Conservation (phyloP, 2,113 vertebrate species). For the Syngnathoides biaculeatus region DNA sequence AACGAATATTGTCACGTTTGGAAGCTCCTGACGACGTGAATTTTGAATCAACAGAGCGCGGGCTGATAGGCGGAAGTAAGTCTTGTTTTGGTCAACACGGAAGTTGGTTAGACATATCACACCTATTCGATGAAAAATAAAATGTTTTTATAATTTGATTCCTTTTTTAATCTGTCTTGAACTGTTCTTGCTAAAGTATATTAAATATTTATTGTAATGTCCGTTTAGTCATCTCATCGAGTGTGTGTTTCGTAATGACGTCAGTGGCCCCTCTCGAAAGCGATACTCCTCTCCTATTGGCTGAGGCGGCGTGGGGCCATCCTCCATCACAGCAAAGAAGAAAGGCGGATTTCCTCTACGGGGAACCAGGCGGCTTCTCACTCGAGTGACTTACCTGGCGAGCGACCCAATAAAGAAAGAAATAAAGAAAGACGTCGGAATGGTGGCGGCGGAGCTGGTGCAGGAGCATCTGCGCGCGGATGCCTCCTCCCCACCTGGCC, state of each 20-base stretch:
- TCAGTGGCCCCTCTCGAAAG: not conserved
- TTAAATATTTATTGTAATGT: not conserved
- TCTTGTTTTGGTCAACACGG: no score
- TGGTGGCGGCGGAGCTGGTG: conserved; percentile 74
- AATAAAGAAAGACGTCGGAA: conserved; percentile 14
- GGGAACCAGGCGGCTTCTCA: not conserved
- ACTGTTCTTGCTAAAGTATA: not conserved
- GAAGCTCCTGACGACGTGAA: no score
- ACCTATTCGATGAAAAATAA: no score
- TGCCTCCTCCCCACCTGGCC: conserved; percentile 43
- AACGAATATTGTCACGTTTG: no score
- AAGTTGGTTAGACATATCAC: no score
- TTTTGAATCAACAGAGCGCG: no score
- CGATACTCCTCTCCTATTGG: conserved; percentile 50
- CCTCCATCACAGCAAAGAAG: not conserved
- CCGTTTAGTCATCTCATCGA: not conserved
- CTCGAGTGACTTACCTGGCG: no score
- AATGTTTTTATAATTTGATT: no score
- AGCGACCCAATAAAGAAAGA: not conserved
- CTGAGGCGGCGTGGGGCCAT: conserved; percentile 26
- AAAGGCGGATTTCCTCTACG: not conserved
- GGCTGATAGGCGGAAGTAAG: no score
- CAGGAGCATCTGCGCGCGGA: conserved; percentile 64
- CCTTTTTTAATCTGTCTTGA: no score
- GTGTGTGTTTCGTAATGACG: not conserved